These are phyloP conservation scores for Ceyx cyanopectus DNA, from an alignment of 2,113 vertebrate species.

Conservation along the genomic window DNA sequence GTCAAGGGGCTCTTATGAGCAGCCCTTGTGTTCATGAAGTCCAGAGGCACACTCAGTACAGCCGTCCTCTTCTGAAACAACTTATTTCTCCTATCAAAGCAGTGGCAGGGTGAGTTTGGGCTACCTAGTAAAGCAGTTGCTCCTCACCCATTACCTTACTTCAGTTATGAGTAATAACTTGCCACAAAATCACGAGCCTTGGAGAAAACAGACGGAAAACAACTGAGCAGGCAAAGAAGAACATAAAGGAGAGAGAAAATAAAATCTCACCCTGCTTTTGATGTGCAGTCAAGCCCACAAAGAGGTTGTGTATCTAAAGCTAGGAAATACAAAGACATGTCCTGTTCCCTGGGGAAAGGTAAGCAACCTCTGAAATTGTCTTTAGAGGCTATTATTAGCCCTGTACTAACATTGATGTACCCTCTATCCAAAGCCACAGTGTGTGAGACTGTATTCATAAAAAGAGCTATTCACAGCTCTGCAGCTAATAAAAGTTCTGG, in stretches of 20 bases:
- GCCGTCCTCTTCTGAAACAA: not conserved
- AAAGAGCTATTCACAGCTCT: not conserved
- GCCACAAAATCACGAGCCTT: not conserved
- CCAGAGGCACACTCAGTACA: not conserved
- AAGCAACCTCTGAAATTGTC: not conserved
- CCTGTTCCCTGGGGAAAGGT: not conserved
- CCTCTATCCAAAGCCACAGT: not conserved
- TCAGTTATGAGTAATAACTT: not conserved
- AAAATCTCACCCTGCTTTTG: not conserved
- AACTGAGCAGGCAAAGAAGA: not conserved
- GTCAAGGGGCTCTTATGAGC: slow-evolving; percentile 17
- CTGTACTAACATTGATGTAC: not conserved
- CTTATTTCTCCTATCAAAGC: not conserved
- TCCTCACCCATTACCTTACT: not conserved
- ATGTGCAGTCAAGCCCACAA: not conserved
- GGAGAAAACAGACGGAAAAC: not conserved
- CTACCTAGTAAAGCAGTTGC: not conserved
- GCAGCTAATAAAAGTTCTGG: not conserved
- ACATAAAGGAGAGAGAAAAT: not conserved
- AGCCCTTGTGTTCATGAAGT: not conserved
- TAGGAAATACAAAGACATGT: not conserved
- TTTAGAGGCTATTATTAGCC: not conserved
- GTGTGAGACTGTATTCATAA: rapidly evolving
- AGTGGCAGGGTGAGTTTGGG: not conserved
- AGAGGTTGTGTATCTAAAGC: not conserved